A percentile compares a stretch with the other conserved stretches of the same genome.
Conservation (phyloP, 2,113 vertebrate species). For the Puffinus mauretanicus region DNA sequence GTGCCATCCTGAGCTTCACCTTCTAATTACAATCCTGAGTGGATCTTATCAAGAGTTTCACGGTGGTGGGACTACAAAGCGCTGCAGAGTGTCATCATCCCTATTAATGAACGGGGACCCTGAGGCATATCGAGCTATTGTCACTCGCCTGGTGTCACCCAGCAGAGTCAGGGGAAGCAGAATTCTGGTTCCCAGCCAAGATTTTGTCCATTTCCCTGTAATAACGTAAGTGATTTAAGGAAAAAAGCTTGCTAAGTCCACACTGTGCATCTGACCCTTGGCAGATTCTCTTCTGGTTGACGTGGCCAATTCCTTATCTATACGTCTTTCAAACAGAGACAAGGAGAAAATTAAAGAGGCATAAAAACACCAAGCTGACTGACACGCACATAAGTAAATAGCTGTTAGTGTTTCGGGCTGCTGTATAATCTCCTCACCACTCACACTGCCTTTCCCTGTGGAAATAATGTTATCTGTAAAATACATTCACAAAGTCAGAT, state of each 20-base stretch:
- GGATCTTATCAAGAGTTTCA: neutral
- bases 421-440: neutral
- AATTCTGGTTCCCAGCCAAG: neutral
- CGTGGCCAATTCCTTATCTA: neutral
- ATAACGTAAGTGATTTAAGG: neutral
- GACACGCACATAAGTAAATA: neutral
- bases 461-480: neutral
- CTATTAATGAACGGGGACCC: neutral
- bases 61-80: fast-evolving
- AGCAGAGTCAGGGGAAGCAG: neutral
- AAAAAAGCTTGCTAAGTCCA: neutral
- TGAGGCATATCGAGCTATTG: neutral
- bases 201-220: neutral
- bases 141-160: neutral
- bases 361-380: neutral
- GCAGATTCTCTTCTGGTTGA: neutral
- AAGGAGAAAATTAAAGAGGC: conserved; percentile 2
- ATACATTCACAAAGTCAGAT: neutral
- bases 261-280: neutral
- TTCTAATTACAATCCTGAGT: neutral
- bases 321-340: neutral
- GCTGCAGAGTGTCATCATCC: neutral
- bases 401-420: neutral
- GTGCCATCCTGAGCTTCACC: neutral
- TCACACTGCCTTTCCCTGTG: neutral